A percentile compares a stretch with the other conserved stretches of the same genome.
Evolutionary conservation across 1,140 invertebrate genomes (phyloP).

Genomic region (Proctacanthus coquilletti): DNA sequence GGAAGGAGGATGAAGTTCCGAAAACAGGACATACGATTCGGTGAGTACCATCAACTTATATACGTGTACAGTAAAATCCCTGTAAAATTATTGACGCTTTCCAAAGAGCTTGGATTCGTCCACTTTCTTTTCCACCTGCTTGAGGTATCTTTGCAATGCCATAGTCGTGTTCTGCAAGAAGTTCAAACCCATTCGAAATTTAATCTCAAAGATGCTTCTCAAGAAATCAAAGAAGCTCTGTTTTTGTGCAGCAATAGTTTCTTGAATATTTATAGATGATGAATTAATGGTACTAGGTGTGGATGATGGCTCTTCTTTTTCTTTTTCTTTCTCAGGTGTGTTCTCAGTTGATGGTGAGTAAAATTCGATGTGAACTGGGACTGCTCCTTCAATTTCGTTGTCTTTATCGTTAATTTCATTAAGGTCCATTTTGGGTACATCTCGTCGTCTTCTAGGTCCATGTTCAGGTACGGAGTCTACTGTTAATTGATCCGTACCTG

Average conservation of each 20-base stretch:
- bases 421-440: constrained; percentile 1
- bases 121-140: not conserved
- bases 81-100: too few relatives aligned
- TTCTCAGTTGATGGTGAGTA: too few relatives aligned
- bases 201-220: constrained; percentile 6
- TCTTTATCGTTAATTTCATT: constrained; percentile 5
- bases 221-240: constrained; percentile 5
- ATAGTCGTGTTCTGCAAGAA: constrained; percentile 6
- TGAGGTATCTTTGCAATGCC: constrained; percentile 2
- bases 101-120: not conserved
- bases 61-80: too few relatives aligned
- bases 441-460: constrained; percentile 18
- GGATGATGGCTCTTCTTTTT: not conserved
- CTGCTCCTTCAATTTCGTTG: not conserved
- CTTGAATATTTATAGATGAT: too few relatives aligned
- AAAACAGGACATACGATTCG: too few relatives aligned
- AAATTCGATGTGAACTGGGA: too few relatives aligned
- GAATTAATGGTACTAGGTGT: too few relatives aligned
- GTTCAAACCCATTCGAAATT: constrained; percentile 7
- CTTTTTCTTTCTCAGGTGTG: not conserved
- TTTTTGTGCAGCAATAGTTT: too few relatives aligned
- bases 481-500: not conserved
- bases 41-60: too few relatives aligned
- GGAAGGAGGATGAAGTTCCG: too few relatives aligned
- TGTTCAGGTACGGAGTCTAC: constrained; percentile 25